Evolutionary conservation across 2,888 invertebrate species (phyloP), one percentile per base, ranked within the genome.

Genomic region (Spisula subtruncata): DNA sequence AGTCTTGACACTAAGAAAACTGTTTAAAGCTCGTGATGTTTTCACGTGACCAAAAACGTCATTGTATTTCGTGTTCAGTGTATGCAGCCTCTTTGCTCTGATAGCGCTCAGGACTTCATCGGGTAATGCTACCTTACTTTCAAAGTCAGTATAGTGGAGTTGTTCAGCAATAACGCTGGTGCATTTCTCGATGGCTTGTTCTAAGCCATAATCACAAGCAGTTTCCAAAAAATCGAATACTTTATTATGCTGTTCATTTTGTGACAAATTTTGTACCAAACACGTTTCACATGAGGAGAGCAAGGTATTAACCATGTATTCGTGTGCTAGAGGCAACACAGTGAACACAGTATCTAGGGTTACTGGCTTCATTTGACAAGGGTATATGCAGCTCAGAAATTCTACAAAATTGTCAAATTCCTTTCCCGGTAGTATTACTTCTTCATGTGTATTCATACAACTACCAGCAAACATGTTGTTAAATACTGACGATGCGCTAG

Each of bases 361-460:
- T 56, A 83, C 32, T 25, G n/a, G 10, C 25, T 12, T 41, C 41
- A n/a, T 46, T 8, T 66, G 20, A n/a, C 83, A n/a, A 5, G 97
- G 97, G 86, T 96, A 96, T 81, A 97, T 94, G 87, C 96, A 96
- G 79, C 96, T 94, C 41, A 97, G 93, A 46, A 97, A 92, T 81
- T 96, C 96, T 10, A 95, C 85, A 85, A 97, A 96, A 84, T 96
- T 96, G 54, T 95, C 94, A 51, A 94, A 91, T 81, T 93, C 94
- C 89, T 94, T 95, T 6, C 88, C 94, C 12, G 94, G 94, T 35
- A 95, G 83, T 66, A 93, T 90, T 66, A 94, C 92, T 79, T 84
- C 66, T 0, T 20, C 16, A 6, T n/a, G n/a, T 25, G 46, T 89
- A 35, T 90, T 92, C 79, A 89, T 92, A 86, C 94, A 94, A 48